Conservation (phyloP, 2,888 invertebrate species). For the Tetanocera ferruginea region DNA sequence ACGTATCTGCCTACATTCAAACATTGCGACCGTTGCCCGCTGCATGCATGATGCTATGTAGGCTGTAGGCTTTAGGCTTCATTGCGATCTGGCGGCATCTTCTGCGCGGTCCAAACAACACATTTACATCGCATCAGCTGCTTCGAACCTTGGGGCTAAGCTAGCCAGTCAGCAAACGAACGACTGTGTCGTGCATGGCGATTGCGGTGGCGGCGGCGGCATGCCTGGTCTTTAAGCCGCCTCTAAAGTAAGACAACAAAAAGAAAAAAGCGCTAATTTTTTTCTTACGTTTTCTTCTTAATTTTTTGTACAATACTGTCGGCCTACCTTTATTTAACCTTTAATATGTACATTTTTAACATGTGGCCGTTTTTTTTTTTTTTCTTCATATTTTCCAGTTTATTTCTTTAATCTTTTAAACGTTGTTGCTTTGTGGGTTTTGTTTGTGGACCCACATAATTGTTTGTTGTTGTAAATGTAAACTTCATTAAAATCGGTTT, state of each 20-base stretch:
- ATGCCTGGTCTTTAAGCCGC: not conserved
- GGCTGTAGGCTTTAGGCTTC: constrained; percentile 35
- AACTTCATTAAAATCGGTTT: constrained; percentile 28
- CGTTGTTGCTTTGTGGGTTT: not conserved
- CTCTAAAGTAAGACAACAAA: not conserved
- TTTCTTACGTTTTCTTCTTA: not conserved
- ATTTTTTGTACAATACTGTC: not conserved
- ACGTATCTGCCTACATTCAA: constrained; percentile 14
- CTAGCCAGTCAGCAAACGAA: constrained; percentile 21
- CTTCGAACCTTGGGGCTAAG: not conserved
- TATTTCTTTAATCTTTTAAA: not conserved
- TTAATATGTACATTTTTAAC: constrained; percentile 7
- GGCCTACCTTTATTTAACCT: constrained; percentile 32
- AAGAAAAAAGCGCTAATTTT: not conserved
- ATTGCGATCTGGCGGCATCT: constrained; percentile 21
- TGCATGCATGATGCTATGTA: too few species aligned
- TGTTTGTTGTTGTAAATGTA: constrained; percentile 16
- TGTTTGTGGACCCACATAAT: not conserved
- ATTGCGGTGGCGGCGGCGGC: too few species aligned
- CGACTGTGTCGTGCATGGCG: not conserved
- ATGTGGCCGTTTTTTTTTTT: not conserved
- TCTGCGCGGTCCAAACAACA: not conserved
- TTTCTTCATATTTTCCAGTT: not conserved
- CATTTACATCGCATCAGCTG: not conserved
- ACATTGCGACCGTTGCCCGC: too few species aligned